phyloP scores from a whole-genome alignment of 2,113 vertebrate genomes.

The Pardalotus punctatus region DNA sequence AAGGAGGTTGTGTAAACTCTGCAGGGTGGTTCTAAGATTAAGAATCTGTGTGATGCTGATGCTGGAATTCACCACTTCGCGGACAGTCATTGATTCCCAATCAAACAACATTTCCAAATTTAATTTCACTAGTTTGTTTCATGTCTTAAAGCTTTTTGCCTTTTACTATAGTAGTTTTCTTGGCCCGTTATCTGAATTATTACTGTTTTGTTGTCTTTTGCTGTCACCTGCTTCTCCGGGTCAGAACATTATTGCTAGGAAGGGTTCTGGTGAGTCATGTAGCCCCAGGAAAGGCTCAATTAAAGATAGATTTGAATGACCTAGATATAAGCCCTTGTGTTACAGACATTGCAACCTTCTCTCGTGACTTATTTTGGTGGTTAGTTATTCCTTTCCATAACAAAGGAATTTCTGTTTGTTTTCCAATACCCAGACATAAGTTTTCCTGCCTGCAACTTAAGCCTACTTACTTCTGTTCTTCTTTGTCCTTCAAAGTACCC shows the following conservation, averaged over 20 bases:
- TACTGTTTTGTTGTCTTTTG: not conserved
- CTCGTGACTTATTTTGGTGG: not conserved
- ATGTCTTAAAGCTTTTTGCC: not conserved
- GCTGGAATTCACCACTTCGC: not conserved
- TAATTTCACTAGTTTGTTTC: not conserved
- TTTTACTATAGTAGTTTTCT: not conserved
- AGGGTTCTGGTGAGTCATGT: conserved; percentile 41
- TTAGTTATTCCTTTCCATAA: not conserved
- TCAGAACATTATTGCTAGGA: not conserved
- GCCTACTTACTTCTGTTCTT: not conserved
- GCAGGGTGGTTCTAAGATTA: not conserved
- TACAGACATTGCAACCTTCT: not conserved
- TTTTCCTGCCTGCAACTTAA: not conserved
- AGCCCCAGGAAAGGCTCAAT: conserved; percentile 47
- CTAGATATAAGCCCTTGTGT: conserved; percentile 30
- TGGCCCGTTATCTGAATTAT: not conserved
- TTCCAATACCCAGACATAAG: not conserved
- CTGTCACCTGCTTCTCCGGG: not conserved
- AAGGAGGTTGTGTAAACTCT: not conserved
- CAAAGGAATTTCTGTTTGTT: not conserved
- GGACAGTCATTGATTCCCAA: not conserved
- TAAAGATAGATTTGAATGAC: conserved; percentile 18
- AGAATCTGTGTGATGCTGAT: not conserved
- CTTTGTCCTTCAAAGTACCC: not conserved
- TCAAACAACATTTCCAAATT: not conserved